A percentile compares a stretch with the other conserved stretches of the same genome.
These are phyloP conservation scores for Merops nubicus DNA, from an alignment of 2,113 vertebrate species.

Conservation along the genomic window DNA sequence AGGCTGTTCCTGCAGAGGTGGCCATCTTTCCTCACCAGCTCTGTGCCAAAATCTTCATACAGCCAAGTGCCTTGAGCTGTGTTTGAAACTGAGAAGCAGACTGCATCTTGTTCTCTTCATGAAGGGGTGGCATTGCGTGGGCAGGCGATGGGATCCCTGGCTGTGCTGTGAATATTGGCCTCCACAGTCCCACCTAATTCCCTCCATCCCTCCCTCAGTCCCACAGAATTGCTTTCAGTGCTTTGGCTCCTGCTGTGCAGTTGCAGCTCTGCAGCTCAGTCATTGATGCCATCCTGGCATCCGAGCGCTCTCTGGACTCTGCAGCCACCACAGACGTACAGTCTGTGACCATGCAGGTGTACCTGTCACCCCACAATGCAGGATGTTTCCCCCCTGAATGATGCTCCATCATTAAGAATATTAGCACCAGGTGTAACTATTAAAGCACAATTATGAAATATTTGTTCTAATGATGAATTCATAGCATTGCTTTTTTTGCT, in stretches of 20 bases:
- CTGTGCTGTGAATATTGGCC: background rate
- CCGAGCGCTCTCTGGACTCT: background rate
- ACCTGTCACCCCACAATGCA: too few relatives aligned
- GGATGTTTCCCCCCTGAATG: background rate
- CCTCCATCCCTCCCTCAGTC: background rate
- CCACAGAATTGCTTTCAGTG: background rate
- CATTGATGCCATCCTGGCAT: background rate
- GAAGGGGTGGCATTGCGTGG: background rate
- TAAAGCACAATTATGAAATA: background rate
- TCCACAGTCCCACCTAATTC: background rate
- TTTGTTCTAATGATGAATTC: background rate
- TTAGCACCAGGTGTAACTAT: background rate
- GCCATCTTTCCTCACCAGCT: background rate
- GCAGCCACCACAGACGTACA: background rate
- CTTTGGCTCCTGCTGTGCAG: background rate
- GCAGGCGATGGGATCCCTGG: background rate
- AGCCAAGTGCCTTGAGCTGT: background rate
- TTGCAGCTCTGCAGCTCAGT: background rate
- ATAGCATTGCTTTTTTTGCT: background rate
- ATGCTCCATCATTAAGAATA: background rate
- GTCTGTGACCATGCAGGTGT: background rate
- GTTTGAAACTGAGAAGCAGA: background rate
- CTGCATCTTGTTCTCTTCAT: background rate
- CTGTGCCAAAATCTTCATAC: background rate
- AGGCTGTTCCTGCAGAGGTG: background rate